Percentiles rank a stretch among this genome's conserved stretches.
These are phyloP conservation scores for Elymnias hypermnestra DNA, from an alignment of 1,140 invertebrate species.

Conservation along the genomic window DNA sequence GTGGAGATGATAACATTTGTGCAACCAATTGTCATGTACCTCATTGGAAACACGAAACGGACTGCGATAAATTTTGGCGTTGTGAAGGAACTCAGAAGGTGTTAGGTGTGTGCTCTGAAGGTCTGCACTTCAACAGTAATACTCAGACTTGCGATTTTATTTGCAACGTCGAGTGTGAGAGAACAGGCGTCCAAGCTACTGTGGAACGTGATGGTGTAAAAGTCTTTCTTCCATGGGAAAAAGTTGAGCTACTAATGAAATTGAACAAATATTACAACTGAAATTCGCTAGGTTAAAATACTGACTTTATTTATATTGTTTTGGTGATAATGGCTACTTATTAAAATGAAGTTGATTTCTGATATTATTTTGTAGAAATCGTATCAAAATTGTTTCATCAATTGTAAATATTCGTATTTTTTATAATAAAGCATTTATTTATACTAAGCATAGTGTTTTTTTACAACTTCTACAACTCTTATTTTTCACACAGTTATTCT, in stretches of 20 bases:
- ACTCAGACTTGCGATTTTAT: slow-evolving; percentile 45
- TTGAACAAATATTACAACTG: neutral
- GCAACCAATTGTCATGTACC: slow-evolving; percentile 20
- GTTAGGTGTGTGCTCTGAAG: slow-evolving; percentile 6
- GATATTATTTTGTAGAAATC: too few species aligned
- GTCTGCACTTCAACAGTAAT: slow-evolving; percentile 21
- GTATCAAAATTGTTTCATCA: too few species aligned
- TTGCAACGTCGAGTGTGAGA: slow-evolving; percentile 37
- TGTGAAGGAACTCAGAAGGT: slow-evolving; percentile 12
- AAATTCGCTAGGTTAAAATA: neutral
- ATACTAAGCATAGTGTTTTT: too few species aligned
- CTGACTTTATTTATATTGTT: too few species aligned
- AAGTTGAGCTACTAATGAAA: slow-evolving; percentile 17
- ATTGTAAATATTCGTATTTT: too few species aligned
- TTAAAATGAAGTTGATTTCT: too few species aligned
- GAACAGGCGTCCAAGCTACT: slow-evolving; percentile 25
- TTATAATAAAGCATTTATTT: too few species aligned
- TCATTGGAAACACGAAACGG: slow-evolving; percentile 32
- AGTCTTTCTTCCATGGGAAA: slow-evolving; percentile 42
- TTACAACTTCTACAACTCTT: too few species aligned
- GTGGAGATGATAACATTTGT: slow-evolving; percentile 22
- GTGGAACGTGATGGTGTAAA: slow-evolving; percentile 27
- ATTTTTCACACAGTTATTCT: too few species aligned
- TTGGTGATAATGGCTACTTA: too few species aligned
- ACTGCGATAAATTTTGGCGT: slow-evolving; percentile 50